Evolutionary conservation across 1,140 invertebrate genomes (phyloP).

Genomic region (Drosophila fuyamai): DNA sequence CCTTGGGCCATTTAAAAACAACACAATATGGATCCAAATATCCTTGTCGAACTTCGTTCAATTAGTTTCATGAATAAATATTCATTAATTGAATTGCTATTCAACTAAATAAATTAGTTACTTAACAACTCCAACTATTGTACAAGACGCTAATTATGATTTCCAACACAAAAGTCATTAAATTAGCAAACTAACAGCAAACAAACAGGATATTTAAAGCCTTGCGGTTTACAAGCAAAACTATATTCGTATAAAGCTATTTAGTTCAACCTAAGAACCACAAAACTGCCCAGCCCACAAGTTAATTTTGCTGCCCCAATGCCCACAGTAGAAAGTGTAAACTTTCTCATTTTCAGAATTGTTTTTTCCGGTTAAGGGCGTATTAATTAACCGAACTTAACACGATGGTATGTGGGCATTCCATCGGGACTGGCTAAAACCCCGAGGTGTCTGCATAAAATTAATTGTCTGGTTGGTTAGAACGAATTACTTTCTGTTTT

Average conservation of each 20-base stretch:
- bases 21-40: neutral
- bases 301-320: conserved; percentile 29
- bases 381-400: conserved; percentile 75
- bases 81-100: too few relatives aligned
- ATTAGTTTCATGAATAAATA: neutral
- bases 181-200: neutral
- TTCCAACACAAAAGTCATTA: neutral
- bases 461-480: conserved; percentile 60
- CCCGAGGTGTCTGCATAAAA: conserved; percentile 65
- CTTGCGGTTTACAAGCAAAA: neutral
- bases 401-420: conserved; percentile 49
- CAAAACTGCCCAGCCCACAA: conserved; percentile 36
- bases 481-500: conserved; percentile 43
- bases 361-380: conserved; percentile 45
- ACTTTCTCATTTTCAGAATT: conserved; percentile 36
- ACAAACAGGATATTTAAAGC: neutral
- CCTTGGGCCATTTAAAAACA: too few relatives aligned
- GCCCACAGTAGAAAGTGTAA: conserved; percentile 45
- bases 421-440: conserved; percentile 26
- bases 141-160: neutral
- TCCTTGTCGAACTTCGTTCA: too few relatives aligned
- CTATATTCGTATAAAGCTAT: neutral
- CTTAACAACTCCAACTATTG: too few relatives aligned
- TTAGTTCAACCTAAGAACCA: neutral
- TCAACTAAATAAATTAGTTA: too few relatives aligned